phyloP scores from a whole-genome alignment of 30 jellyfish, hydroid and myxozoan species.

The Calvadosia cruxmelitensis region DNA sequence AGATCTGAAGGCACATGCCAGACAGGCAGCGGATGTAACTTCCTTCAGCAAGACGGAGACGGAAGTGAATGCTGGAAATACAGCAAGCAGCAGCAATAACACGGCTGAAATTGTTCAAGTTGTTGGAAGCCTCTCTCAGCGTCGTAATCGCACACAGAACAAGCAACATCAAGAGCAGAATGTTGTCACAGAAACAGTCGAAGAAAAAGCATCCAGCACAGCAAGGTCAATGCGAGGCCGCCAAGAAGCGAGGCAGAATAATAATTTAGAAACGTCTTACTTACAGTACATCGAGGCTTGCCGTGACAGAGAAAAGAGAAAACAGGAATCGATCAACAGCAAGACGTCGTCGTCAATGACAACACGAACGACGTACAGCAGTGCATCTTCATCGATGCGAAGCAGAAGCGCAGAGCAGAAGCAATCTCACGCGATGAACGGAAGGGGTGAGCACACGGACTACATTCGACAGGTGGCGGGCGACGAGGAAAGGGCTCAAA shows the following conservation, averaged over 20 bases:
- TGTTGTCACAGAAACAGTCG: neutral
- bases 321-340: neutral
- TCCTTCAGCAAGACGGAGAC: too few relatives aligned
- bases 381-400: neutral
- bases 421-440: neutral
- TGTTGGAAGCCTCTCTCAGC: neutral
- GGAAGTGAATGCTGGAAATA: neutral
- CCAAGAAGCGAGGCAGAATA: conserved; percentile 21
- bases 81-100: too few relatives aligned
- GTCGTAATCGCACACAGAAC: neutral
- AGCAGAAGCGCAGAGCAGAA: neutral
- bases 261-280: neutral
- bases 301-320: neutral
- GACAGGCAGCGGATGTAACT: neutral
- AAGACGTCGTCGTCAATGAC: neutral
- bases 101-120: neutral
- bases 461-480: neutral
- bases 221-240: neutral
- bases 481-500: neutral
- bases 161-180: neutral
- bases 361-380: too few relatives aligned
- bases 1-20: neutral
- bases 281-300: neutral
- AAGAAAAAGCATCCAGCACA: neutral
- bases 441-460: neutral